Evolutionary conservation across 53 echinoderm and acorn worm species (phyloP), one percentile per base, ranked within the genome.

Genomic region (Zoroaster sp.): DNA sequence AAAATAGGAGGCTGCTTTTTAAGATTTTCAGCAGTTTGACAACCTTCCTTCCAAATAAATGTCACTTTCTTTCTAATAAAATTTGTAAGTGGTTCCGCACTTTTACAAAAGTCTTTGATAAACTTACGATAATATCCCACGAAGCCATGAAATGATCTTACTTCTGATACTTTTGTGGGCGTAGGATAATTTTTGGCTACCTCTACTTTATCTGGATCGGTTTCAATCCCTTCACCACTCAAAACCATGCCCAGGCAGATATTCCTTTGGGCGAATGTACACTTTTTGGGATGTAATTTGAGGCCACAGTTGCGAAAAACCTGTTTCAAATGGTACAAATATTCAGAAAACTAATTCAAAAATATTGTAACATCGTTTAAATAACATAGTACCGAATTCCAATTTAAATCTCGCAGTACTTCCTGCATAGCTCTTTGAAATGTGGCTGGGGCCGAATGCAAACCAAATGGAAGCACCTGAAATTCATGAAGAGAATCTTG

Each of bases 391-490:
- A 81, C 66, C 55, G 14, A 35, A 35, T 81, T 63, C 65, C 66
- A 65, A 35, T 65, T 81, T 7, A 81, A 17, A 5, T 20, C 55
- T 53, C 80, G 8, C 5, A 79, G 31, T 17, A 42, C 18, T 23
- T 76, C 44, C 9, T 76, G 39, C 88, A 76, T 88, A 5, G 51
- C 65, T 2, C 88, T 31, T 34, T 88, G 76, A 65, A 88, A 75
- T 15, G 88, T 88, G 25, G 76, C 45, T 6, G 88, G 88, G 3
- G 88, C 88, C 15, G 54, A 55, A 47, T 73, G 46, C 4, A 78
- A 40, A 7, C 89, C 89, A 30, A 89, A 79, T 4, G 69, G 79
- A 10, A 89, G 3, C 25, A 15, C 33, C 1, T 89, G 38, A 49
- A 79, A 89, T 69, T 78, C 79, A 52, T 51, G 79, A 4, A 79